These are phyloP conservation scores for Tipula lateralis DNA, from an alignment of 2,888 invertebrate genomes.

Conservation along the genomic window DNA sequence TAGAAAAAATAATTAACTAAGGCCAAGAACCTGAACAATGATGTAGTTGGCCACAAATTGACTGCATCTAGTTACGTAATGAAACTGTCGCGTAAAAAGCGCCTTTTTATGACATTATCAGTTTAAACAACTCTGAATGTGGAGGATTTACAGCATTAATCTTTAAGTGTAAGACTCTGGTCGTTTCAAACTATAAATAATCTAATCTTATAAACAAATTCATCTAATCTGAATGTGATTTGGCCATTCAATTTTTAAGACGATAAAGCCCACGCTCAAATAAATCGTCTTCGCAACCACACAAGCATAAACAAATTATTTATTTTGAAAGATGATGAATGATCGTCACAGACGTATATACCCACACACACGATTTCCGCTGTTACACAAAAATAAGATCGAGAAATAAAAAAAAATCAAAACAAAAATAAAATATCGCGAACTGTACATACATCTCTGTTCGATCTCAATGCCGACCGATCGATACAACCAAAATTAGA, in stretches of 20 bases:
- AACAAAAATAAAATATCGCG: not conserved
- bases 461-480: not conserved
- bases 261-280: not conserved
- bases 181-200: too few species aligned
- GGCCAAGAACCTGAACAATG: too few species aligned
- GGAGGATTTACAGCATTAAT: too few species aligned
- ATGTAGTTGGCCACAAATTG: too few species aligned
- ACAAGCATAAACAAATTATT: not conserved
- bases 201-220: too few species aligned
- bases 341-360: not conserved
- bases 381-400: not conserved
- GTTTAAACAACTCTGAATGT: too few species aligned
- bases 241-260: not conserved
- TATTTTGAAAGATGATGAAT: not conserved
- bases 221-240: not conserved
- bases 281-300: not conserved
- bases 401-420: not conserved
- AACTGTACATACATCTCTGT: not conserved
- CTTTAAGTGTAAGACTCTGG: too few species aligned
- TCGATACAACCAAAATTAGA: not conserved
- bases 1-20: too few species aligned
- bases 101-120: too few species aligned
- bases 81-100: too few species aligned
- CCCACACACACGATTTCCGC: not conserved
- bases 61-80: too few species aligned